A percentile compares a stretch with the other conserved stretches of the same genome.
These are phyloP conservation scores for Temnothorax longispinosus DNA, from an alignment of 1,140 invertebrate species.

Conservation along the genomic window DNA sequence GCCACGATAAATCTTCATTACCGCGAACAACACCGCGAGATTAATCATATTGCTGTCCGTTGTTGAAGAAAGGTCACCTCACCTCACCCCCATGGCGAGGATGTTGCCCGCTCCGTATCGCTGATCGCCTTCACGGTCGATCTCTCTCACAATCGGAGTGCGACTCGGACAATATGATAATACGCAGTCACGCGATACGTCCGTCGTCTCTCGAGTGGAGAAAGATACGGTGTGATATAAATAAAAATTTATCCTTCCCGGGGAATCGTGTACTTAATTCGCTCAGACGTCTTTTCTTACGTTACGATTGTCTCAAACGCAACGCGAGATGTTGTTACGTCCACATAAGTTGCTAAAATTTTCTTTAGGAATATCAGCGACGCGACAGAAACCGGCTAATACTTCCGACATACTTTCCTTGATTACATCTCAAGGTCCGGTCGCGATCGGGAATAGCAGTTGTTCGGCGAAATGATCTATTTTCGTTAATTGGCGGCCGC, in stretches of 20 bases:
- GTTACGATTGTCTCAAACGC: neutral
- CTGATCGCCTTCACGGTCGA: slow-evolving; percentile 19
- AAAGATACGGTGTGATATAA: too few species aligned
- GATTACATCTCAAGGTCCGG: neutral
- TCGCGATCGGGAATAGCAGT: neutral
- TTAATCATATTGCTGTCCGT: slow-evolving; percentile 48
- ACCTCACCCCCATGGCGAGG: neutral
- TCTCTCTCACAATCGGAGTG: neutral
- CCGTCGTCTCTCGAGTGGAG: neutral
- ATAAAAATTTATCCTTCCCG: neutral
- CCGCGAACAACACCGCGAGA: slow-evolving; percentile 33
- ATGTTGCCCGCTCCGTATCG: neutral
- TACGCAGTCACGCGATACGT: slow-evolving; percentile 2
- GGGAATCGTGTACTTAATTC: neutral
- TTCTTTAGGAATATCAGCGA: neutral
- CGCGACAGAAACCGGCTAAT: neutral
- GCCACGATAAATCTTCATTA: slow-evolving; percentile 47
- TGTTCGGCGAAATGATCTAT: neutral
- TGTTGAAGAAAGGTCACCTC: neutral
- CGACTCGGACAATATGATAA: neutral
- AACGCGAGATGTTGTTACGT: neutral
- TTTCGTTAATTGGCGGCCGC: slow-evolving; percentile 33
- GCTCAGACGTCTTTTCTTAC: neutral
- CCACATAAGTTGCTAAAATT: neutral
- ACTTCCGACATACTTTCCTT: neutral